These are phyloP conservation scores for Pagrus major DNA, from an alignment of 2,113 vertebrate genomes.

Conservation along the genomic window DNA sequence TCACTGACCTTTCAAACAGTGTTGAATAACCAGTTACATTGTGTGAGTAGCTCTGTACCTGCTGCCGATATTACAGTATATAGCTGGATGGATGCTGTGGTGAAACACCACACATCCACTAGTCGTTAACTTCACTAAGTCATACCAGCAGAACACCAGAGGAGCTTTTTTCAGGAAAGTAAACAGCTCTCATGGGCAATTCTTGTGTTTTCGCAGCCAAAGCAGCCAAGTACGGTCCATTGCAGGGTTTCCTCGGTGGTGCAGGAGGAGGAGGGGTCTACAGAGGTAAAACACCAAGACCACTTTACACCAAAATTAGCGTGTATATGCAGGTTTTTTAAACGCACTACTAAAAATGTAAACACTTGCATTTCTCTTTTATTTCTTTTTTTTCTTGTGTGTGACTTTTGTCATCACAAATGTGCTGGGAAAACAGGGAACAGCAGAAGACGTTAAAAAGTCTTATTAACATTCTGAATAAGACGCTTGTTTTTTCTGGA, in stretches of 20 bases:
- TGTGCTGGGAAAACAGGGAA: too few relatives aligned
- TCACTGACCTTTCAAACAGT: neutral
- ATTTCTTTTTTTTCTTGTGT: too few relatives aligned
- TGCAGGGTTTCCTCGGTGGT: conserved; percentile 83
- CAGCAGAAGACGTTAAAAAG: too few relatives aligned
- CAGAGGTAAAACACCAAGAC: conserved; percentile 76
- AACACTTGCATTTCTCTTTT: too few relatives aligned
- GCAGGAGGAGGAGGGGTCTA: conserved; percentile 65
- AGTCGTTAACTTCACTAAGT: neutral
- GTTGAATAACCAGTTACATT: neutral
- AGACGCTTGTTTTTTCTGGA: too few relatives aligned
- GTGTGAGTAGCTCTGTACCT: neutral
- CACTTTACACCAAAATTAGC: too few relatives aligned
- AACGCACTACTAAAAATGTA: too few relatives aligned
- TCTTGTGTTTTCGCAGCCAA: conserved; percentile 76
- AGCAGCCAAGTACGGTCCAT: conserved; percentile 84
- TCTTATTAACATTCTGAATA: too few relatives aligned
- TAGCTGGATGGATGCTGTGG: neutral
- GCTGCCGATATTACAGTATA: too few relatives aligned
- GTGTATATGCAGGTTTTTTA: too few relatives aligned
- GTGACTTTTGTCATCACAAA: too few relatives aligned
- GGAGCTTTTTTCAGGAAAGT: neutral
- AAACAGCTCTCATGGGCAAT: neutral
- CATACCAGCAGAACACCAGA: neutral
- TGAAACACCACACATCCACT: neutral